Percentiles rank a stretch among this genome's conserved stretches.
Evolutionary conservation across 2,797 vertebrate species (phyloP).

Genomic region (Setipinna tenuifilis): DNA sequence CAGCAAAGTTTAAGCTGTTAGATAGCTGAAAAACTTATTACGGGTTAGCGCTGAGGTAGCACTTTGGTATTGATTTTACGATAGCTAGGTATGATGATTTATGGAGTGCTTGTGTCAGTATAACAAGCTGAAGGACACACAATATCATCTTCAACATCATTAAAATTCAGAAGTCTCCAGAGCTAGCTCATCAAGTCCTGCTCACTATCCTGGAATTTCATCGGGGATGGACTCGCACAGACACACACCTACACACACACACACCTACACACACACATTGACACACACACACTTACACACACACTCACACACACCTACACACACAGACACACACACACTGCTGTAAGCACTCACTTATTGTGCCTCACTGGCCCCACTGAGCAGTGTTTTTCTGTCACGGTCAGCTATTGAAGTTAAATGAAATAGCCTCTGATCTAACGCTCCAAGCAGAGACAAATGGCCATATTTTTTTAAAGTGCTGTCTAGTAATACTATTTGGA

Average conservation of each 20-base stretch:
- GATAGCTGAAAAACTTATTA: slow-evolving; percentile 96
- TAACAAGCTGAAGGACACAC: slow-evolving; percentile 99
- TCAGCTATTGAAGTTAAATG: slow-evolving; percentile 23
- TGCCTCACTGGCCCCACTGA: slow-evolving; percentile 10
- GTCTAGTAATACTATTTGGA: slow-evolving; percentile 23
- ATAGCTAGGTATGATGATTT: slow-evolving; percentile 99
- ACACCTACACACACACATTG: slow-evolving; percentile 6
- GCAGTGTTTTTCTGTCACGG: slow-evolving; percentile 21
- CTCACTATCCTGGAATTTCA: slow-evolving; percentile 86
- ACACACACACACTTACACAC: slow-evolving; percentile 43
- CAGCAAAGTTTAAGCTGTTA: slow-evolving; percentile 96
- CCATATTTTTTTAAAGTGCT: slow-evolving; percentile 21
- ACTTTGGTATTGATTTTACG: slow-evolving; percentile 99
- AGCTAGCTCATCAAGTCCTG: slow-evolving; percentile 96
- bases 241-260: slow-evolving; percentile 46
- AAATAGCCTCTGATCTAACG: slow-evolving; percentile 20
- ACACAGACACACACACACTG: background rate
- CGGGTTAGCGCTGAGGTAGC: slow-evolving; percentile 97
- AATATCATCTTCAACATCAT: slow-evolving; percentile 99
- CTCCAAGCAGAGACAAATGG: slow-evolving; percentile 20
- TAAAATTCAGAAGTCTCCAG: slow-evolving; percentile 99
- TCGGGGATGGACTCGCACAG: slow-evolving; percentile 46
- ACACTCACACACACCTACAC: background rate
- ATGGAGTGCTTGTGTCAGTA: slow-evolving; percentile 99
- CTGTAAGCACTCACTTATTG: slow-evolving; percentile 26